Evolutionary conservation across 92 coral and sea anemone species (phyloP).

Genomic region (Porites lobata): DNA sequence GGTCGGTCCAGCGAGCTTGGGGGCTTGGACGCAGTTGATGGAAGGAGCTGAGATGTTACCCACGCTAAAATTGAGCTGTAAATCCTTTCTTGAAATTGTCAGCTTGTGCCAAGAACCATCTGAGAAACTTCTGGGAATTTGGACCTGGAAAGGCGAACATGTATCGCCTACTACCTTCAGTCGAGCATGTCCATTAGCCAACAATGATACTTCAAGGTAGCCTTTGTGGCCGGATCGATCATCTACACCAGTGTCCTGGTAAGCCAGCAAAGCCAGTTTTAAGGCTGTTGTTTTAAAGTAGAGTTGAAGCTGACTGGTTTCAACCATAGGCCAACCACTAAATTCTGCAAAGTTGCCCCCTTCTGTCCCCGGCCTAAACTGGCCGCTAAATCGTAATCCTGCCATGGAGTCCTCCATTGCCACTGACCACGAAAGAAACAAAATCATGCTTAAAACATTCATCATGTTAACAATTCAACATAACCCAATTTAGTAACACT

Average conservation of each 20-base stretch:
- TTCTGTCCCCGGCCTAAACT: neutral
- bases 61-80: slow-evolving; percentile 41
- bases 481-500: neutral
- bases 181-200: slow-evolving; percentile 18
- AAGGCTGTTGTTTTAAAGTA: slow-evolving; percentile 62
- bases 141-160: slow-evolving; percentile 1
- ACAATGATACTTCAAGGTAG: slow-evolving; percentile 28
- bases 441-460: neutral
- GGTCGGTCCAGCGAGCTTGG: slow-evolving; percentile 14
- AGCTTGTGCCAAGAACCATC: slow-evolving; percentile 68
- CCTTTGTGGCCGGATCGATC: slow-evolving; percentile 8
- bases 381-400: slow-evolving; percentile 29
- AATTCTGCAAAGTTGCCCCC: slow-evolving; percentile 64
- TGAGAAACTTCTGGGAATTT: slow-evolving; percentile 36
- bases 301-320: slow-evolving; percentile 61
- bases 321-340: slow-evolving; percentile 69
- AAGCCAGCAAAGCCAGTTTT: slow-evolving; percentile 56
- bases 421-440: slow-evolving; percentile 13
- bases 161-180: neutral
- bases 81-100: slow-evolving; percentile 24
- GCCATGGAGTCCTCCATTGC: slow-evolving; percentile 25
- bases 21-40: neutral
- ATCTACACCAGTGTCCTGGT: slow-evolving; percentile 68
- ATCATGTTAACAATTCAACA: neutral
- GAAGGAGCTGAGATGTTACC: slow-evolving; percentile 24